Evolutionary conservation across 2,113 vertebrate genomes (phyloP), one percentile per base, ranked within the genome.

Genomic region (Choloepus hoffmanni): DNA sequence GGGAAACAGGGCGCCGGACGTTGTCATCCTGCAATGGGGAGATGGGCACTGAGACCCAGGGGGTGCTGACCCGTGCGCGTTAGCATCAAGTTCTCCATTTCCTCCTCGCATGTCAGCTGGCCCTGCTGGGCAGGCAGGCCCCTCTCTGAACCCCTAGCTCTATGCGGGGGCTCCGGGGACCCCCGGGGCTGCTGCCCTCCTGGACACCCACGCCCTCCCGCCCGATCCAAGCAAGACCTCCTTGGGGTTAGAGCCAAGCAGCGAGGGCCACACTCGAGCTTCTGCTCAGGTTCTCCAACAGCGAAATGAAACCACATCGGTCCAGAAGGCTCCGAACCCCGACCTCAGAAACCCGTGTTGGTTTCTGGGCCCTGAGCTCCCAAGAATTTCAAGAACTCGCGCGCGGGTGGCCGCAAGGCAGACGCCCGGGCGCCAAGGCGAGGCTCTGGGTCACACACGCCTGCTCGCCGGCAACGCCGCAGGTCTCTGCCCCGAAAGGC

Each of bases 1-100:
- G n/a, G 99, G 99, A 94, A 99, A 99, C 92, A 99, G 98, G 0
- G 99, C 99, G 85, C 99, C 99, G 0, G 99, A 99, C 23, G 99
- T 99, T 99, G 99, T 99, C 99, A 99, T 99, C 97, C 98, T 99
- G 96, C 30, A 82, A 79, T 33, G 65, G 14, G 30, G 21, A 95
- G 8, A 94, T 4, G 7, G 16, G 16, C 55, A 15, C 5, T 70
- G 23, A 55, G 30, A 45, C 15, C 43, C 28, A 28, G 15, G 30
- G 33, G 30, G 65, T 14, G 13, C 14, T 13, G 12, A 67, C 65
- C 2, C 33, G 65, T 16, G 33, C 28, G 30, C 7, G 18, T 60
- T 19, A 23, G 58, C 14, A 26, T 30, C 30, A 68, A n/a, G 6
- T 26, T 5, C 33, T 68, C 65, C 65, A n/a, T 68, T n/a, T 68